phyloP scores from a whole-genome alignment of 1,140 invertebrate species.

The Ceratitis capitata region DNA sequence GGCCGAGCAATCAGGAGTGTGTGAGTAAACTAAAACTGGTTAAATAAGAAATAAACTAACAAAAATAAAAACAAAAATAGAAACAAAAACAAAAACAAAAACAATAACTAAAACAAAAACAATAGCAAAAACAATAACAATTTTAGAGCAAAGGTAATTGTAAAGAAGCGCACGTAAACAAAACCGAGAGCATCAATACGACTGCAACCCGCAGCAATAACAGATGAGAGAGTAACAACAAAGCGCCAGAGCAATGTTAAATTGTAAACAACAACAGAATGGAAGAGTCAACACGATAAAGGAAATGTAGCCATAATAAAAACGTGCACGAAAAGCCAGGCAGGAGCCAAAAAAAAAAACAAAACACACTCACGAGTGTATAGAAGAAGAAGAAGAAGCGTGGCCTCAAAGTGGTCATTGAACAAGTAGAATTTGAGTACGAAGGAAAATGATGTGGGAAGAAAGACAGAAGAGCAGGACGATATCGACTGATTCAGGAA shows the following conservation, averaged over 20 bases:
- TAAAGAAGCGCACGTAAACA: too few relatives aligned
- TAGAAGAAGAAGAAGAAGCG: too few relatives aligned
- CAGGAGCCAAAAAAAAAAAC: background rate
- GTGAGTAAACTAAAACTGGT: conserved; percentile 19
- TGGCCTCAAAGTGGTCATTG: too few relatives aligned
- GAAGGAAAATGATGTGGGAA: too few relatives aligned
- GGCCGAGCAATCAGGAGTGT: too few relatives aligned
- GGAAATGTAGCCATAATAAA: conserved; percentile 30
- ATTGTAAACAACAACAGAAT: conserved; percentile 1
- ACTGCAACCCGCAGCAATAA: conserved; percentile 6
- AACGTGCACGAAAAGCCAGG: background rate
- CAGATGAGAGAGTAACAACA: background rate
- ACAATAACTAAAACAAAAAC: background rate
- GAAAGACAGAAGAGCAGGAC: conserved; percentile 14
- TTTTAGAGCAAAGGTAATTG: too few relatives aligned
- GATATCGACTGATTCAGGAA: background rate
- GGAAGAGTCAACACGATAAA: background rate
- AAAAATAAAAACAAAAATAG: background rate
- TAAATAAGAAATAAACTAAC: conserved; percentile 24
- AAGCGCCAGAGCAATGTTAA: background rate
- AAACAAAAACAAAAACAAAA: background rate
- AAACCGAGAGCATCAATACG: background rate
- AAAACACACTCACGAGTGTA: too few relatives aligned
- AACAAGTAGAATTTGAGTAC: too few relatives aligned
- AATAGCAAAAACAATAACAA: background rate